phyloP scores from a whole-genome alignment of 2,888 invertebrate species.

The Trissolcus japonicus region DNA sequence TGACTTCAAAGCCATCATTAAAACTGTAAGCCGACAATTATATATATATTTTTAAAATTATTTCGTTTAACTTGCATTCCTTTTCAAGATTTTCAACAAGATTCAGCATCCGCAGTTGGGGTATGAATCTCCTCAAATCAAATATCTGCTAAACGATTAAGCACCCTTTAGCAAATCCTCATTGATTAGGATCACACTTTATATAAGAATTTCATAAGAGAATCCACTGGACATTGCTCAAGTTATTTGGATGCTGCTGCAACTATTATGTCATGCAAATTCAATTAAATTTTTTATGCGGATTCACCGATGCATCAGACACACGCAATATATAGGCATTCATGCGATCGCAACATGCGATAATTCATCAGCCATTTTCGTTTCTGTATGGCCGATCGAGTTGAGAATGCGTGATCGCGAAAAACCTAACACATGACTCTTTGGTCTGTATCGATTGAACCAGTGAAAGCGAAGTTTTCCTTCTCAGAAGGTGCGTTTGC shows the following conservation, averaged over 20 bases:
- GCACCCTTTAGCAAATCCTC: background rate
- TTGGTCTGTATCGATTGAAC: constrained; percentile 27
- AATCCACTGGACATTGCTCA: background rate
- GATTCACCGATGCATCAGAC: background rate
- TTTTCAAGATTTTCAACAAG: background rate
- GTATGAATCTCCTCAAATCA: background rate
- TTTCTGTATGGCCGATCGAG: background rate
- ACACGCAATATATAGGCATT: background rate
- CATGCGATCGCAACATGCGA: background rate
- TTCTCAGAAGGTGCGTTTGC: constrained; percentile 9
- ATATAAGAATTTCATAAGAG: constrained; percentile 35
- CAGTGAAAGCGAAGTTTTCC: constrained; percentile 38
- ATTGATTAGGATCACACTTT: background rate
- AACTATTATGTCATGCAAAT: constrained; percentile 19
- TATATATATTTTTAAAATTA: no score
- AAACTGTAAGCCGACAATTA: no score
- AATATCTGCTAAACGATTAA: background rate
- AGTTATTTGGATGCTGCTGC: constrained; percentile 33
- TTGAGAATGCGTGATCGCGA: constrained; percentile 4
- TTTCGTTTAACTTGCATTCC: background rate
- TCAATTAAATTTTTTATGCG: constrained; percentile 15
- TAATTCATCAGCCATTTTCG: constrained; percentile 6
- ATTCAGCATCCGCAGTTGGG: background rate
- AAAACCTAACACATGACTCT: constrained; percentile 12
- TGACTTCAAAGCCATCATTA: no score